Evolutionary conservation across 2,113 vertebrate genomes (phyloP), one percentile per base, ranked within the genome.

Genomic region (Kryptolebias marmoratus): DNA sequence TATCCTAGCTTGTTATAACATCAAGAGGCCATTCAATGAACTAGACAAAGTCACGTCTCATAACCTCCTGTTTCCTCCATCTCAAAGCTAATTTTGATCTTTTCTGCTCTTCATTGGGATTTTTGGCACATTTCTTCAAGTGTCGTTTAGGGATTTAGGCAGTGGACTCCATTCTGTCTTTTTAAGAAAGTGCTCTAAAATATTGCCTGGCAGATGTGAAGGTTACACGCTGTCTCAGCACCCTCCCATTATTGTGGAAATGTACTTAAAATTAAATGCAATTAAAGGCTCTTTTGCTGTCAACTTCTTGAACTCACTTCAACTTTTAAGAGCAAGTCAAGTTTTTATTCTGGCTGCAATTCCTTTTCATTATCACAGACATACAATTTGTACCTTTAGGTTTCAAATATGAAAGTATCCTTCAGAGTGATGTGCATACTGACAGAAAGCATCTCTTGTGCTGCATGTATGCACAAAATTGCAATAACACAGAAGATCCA

Each of bases 71-170:
- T 74, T 77, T 82, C 64, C 60, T 63, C 73, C 52, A 14, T 9
- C 22, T 57, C 22, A 65, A 75, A 76, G n/a, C 42, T 57, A 62
- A 79, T 78, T 18, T 58, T 32, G 42, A 6, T 36, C 11, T 57
- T 0, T 44, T 48, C 8, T 0, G 0, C 42, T 64, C 57, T 50
- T 45, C 48, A 15, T 49, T 13, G 5, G 5, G 27, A 13, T 13
- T 48, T 64, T 52, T 57, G 30, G 70, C 75, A 64, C 53, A 62
- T 68, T 16, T 39, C 16, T 10, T 39, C 47, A 50, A 68, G 55
- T 81, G 74, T 42, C 73, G 79, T 86, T 84, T 69, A 71, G 48
- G 81, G 53, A 44, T 36, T 5, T 36, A 58, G 30, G 15, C 55
- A 32, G 15, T 58, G 3, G 54, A 68, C 50, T 69, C 16, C 13